Percentiles rank a stretch among this genome's conserved stretches.
Conservation (phyloP, 2,113 vertebrate species). For the Loxodonta africana region DNA sequence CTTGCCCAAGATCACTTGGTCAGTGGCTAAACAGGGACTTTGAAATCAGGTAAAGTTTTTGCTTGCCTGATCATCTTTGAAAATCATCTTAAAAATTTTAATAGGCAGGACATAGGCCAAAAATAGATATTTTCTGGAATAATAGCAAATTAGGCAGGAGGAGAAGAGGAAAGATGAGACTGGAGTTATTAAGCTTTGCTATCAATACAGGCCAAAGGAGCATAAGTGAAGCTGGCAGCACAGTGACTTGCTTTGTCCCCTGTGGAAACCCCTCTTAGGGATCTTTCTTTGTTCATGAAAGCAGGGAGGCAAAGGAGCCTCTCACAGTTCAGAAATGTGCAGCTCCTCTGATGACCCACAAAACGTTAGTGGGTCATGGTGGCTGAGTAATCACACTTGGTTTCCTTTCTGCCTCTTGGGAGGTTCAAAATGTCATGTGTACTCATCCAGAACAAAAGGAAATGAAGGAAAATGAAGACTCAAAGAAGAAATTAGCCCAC, state of each 20-base stretch:
- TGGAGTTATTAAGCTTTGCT: too few relatives aligned
- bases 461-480: too few relatives aligned
- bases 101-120: neutral
- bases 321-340: neutral
- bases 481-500: neutral
- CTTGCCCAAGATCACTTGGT: neutral
- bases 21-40: neutral
- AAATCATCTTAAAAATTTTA: neutral
- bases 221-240: neutral
- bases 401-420: slow-evolving; percentile 30
- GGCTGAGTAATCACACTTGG: slow-evolving; percentile 7
- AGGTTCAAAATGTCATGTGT: slow-evolving; percentile 44
- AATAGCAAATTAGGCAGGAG: neutral
- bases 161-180: neutral
- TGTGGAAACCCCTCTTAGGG: neutral
- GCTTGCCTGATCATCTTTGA: neutral
- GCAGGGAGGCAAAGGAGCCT: neutral
- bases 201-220: neutral
- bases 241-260: neutral
- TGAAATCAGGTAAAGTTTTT: neutral
- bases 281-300: slow-evolving; percentile 20
- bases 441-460: neutral
- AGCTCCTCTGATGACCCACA: neutral
- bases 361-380: neutral
- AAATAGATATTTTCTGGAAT: neutral